These are phyloP conservation scores for Caerostris extrusa DNA, from an alignment of 1,140 invertebrate species.

Conservation along the genomic window DNA sequence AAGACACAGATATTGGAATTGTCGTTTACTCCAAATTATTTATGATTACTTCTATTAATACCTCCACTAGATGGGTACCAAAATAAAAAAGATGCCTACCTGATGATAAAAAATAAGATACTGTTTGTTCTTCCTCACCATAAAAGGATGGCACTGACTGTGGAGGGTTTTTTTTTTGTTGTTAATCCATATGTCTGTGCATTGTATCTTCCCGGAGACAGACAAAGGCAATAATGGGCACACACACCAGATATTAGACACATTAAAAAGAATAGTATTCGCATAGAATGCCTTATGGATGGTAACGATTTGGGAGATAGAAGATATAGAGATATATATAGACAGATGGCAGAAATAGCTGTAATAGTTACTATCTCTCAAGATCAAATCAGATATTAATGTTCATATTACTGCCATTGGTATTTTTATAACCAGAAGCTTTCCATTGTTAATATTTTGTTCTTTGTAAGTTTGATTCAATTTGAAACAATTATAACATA, in stretches of 20 bases:
- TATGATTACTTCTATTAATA: constrained; percentile 16
- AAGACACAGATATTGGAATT: constrained; percentile 18
- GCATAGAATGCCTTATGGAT: background rate
- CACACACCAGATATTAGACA: background rate
- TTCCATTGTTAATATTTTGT: too few relatives aligned
- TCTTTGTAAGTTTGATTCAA: too few relatives aligned
- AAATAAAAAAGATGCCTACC: background rate
- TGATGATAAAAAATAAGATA: background rate
- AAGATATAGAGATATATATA: too few relatives aligned
- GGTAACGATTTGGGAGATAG: background rate
- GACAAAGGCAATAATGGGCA: background rate
- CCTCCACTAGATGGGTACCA: background rate
- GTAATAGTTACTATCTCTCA: too few relatives aligned
- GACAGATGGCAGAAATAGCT: too few relatives aligned
- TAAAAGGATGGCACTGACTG: background rate
- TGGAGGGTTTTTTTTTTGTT: background rate
- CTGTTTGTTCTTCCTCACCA: background rate
- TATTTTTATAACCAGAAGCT: too few relatives aligned
- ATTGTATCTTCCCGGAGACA: background rate
- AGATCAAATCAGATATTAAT: too few relatives aligned
- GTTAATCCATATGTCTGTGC: background rate
- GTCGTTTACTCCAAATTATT: constrained; percentile 35
- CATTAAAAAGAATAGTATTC: background rate
- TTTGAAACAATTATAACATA: too few relatives aligned
- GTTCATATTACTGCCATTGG: too few relatives aligned